Base-by-base conservation (phyloP, 2,888 invertebrate species). In the Limnephilus marmoratus region DNA sequence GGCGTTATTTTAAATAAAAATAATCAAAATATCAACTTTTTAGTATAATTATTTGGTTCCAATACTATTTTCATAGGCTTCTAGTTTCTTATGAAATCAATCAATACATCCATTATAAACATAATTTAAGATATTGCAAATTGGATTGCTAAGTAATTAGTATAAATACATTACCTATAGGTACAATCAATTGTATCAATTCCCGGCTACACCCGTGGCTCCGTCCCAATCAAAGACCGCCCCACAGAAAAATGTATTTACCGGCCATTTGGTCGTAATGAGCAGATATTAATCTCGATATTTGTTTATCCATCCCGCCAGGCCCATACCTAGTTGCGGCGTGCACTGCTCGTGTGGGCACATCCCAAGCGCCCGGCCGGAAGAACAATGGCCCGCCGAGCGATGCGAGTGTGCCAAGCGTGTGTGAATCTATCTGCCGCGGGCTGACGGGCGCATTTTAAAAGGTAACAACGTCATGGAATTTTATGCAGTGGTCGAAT, bases 361-460 rank as follows among this genome's bases (percentile, higher is more conserved):
- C 93, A 93, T 92, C 92, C 93, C 92, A 93, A 93, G 93, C 93
- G 91, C 93, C 92, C 92, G 93, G 91, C 92, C 93, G 93, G 92
- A 93, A 93, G 93, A 93, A 93, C 93, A 93, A 93, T 93, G 90
- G 91, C 34, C 85, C 85, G 91, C 90, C 87, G 91, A 37, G 81
- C 93, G 92, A 87, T 92, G 93, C 87, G 93, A 93, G 85, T 93
- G 93, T 93, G 93, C 91, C 85, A 85, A 49, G 85, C 83, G 83
- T 90, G 87, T 92, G 85, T 92, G 92, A 83, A 37, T 90, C 90
- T 11, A 68, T 90, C 45, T 83, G 88, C 82, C 68, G 90, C 68
- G 80, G 41, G 83, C 88, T 88, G 91, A 91, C 82, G 91, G 13
- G 88, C 68, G 53, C 91, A 85, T 91, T 85, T 89, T 89, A 85